Conservation (phyloP, 2,113 vertebrate genomes). For the Laterallus jamaicensis region DNA sequence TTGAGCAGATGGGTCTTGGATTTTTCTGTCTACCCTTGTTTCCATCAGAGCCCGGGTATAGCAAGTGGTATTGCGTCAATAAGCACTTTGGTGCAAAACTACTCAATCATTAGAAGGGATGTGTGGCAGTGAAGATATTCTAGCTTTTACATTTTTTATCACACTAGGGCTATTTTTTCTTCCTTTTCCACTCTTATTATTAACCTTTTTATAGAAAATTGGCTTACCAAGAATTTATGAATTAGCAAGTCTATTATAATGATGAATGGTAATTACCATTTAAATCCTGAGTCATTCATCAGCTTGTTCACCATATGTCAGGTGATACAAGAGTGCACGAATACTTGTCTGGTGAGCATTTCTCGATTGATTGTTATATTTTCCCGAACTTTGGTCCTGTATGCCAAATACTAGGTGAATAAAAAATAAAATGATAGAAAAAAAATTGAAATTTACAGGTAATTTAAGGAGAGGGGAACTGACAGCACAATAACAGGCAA, state of each 20-base stretch:
- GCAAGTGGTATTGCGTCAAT: slow-evolving; percentile 24
- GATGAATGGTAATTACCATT: slow-evolving; percentile 84
- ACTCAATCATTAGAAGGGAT: slow-evolving; percentile 54
- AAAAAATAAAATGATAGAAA: slow-evolving; percentile 51
- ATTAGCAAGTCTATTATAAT: slow-evolving; percentile 85
- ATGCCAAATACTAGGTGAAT: slow-evolving; percentile 42
- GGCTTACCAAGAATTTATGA: slow-evolving; percentile 84
- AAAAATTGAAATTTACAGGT: slow-evolving; percentile 18
- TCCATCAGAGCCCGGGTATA: not conserved
- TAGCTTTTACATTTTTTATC: slow-evolving; percentile 79
- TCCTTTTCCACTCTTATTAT: slow-evolving; percentile 77
- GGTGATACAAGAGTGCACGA: slow-evolving; percentile 75
- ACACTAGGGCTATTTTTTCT: slow-evolving; percentile 71
- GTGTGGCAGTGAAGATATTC: slow-evolving; percentile 70
- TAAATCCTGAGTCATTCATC: slow-evolving; percentile 82
- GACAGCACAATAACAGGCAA: slow-evolving; percentile 7
- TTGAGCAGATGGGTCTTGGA: not conserved
- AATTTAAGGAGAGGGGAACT: not conserved
- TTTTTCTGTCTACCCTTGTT: not conserved
- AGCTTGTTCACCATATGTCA: slow-evolving; percentile 76
- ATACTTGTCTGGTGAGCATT: slow-evolving; percentile 75
- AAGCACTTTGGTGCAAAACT: slow-evolving; percentile 67
- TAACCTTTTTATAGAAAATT: slow-evolving; percentile 83
- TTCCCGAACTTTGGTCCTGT: slow-evolving; percentile 70
- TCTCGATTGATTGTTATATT: slow-evolving; percentile 73